phyloP scores from a whole-genome alignment of 2,888 invertebrate species.

The Zaprionus obscuricornis region DNA sequence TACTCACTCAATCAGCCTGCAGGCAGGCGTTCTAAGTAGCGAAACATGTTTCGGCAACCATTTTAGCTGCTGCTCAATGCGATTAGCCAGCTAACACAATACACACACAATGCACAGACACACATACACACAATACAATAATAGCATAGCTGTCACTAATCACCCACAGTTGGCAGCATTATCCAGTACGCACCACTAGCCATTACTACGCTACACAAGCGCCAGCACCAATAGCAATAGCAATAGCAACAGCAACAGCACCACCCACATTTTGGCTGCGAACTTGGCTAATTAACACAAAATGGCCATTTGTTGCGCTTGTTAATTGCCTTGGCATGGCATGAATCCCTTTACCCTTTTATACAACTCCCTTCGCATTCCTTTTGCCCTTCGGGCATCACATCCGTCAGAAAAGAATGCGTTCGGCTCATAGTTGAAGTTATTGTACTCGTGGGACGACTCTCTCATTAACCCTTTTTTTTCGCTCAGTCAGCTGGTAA shows the following conservation, averaged over 20 bases:
- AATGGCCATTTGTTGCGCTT: conserved; percentile 68
- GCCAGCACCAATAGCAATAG: too few species aligned
- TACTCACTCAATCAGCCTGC: conserved; percentile 28
- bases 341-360: background rate
- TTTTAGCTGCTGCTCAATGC: conserved; percentile 23
- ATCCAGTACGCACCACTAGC: background rate
- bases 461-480: conserved; percentile 64
- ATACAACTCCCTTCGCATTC: too few species aligned
- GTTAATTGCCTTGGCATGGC: conserved; percentile 49
- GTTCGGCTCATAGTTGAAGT: conserved; percentile 16
- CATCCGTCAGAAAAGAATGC: too few species aligned
- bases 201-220: too few species aligned
- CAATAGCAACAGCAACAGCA: too few species aligned
- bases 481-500: conserved; percentile 58
- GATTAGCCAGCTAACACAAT: conserved; percentile 40
- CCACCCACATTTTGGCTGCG: background rate
- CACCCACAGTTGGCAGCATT: conserved; percentile 17
- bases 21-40: conserved; percentile 44
- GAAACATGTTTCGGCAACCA: conserved; percentile 39
- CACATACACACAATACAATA: conserved; percentile 19
- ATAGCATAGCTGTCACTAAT: conserved; percentile 40
- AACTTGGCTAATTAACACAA: conserved; percentile 56
- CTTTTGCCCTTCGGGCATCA: too few species aligned
- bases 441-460: conserved; percentile 43
- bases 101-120: conserved; percentile 14